Conservation (phyloP, 2,888 invertebrate species). For the Cecidostiba fungosa region DNA sequence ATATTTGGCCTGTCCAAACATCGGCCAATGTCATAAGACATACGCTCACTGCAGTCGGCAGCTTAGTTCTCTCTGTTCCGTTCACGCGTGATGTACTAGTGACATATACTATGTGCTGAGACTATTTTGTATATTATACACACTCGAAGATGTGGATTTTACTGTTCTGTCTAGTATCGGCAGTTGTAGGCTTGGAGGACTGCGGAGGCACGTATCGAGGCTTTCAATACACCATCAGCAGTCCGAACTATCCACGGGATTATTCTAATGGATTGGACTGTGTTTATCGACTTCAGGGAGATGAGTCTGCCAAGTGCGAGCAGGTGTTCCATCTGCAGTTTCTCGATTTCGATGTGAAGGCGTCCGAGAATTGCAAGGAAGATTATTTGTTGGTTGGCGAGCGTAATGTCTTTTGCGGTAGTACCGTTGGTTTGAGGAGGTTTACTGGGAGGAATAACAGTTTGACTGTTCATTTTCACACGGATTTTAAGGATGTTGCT, state of each 20-base stretch:
- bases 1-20: slow-evolving; percentile 72
- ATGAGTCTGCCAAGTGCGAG: slow-evolving; percentile 78
- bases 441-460: slow-evolving; percentile 81
- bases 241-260: slow-evolving; percentile 82
- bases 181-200: neutral
- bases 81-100: neutral
- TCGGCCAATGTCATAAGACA: slow-evolving; percentile 70
- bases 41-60: slow-evolving; percentile 59
- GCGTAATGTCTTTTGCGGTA: slow-evolving; percentile 81
- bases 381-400: slow-evolving; percentile 82
- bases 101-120: neutral
- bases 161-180: neutral
- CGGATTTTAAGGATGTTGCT: slow-evolving; percentile 73
- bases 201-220: slow-evolving; percentile 80
- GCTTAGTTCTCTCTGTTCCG: slow-evolving; percentile 67
- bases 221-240: slow-evolving; percentile 80
- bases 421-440: slow-evolving; percentile 79
- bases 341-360: slow-evolving; percentile 81
- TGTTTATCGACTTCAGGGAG: slow-evolving; percentile 81
- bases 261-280: slow-evolving; percentile 81
- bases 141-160: slow-evolving; percentile 31
- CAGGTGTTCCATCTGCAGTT: slow-evolving; percentile 82
- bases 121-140: too few relatives aligned
- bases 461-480: slow-evolving; percentile 80
- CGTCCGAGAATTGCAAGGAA: slow-evolving; percentile 81